Evolutionary conservation across 2,888 invertebrate species (phyloP), one percentile per base, ranked within the genome.

Genomic region (Erpobdella octoculata): DNA sequence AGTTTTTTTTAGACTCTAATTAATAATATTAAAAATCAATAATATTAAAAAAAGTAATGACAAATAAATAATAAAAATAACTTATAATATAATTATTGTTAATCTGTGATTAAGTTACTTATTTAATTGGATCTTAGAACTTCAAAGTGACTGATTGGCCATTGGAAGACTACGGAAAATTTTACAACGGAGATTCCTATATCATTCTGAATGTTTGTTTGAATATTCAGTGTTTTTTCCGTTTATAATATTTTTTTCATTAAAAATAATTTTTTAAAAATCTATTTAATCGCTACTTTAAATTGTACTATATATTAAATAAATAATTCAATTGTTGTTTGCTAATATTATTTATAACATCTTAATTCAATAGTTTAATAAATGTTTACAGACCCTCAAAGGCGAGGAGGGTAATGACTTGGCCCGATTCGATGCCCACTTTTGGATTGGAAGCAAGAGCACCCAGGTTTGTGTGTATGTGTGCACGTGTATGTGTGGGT

Each of bases 401-500:
- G 72, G 69, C n/a, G 77, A 79, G 41, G 76, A 75, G 9, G 78
- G 75, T 48, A 76, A 73, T 2, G 80, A 81, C 8, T 77, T 78
- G 53, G 71, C 82, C 4, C 73, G 76, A 9, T 82, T 77, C 72
- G 83, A 83, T 71, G 80, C 81, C 4, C 83, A 83, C 75, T 83
- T 83, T 76, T 83, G 83, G 83, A 83, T 83, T 70, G 83, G 83
- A 6, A 78, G 79, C 72, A 76, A 78, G 75, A 83, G 82, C 74
- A 80, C 82, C 21, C 81, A 81, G 80, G 82, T 82, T n/a, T 1
- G 3, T 48, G 48, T 3, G 18, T 12, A 8, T n/a, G 9, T 8
- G 28, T 6, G 1, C 8, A n/a, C n/a, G n/a, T n/a, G n/a, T n/a
- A n/a, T n/a, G n/a, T n/a, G n/a, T n/a, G n/a, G n/a, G n/a, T n/a